Conservation (phyloP, 1,140 invertebrate genomes). For the Plodia interpunctella region DNA sequence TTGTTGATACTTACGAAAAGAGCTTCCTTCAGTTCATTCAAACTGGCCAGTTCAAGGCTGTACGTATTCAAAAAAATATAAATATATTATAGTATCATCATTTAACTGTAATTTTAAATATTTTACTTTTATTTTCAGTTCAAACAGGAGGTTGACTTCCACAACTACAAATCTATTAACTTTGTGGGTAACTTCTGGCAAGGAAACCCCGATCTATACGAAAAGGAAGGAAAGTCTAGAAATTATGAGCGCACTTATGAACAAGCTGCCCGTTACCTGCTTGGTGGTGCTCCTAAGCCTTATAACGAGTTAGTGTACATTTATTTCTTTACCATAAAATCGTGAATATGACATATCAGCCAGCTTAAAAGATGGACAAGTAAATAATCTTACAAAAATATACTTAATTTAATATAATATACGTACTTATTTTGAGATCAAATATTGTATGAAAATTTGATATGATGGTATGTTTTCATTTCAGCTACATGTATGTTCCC, state of each 20-base stretch:
- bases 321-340: too few relatives aligned
- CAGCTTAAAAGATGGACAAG: too few relatives aligned
- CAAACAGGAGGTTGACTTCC: slow-evolving; percentile 63
- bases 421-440: too few relatives aligned
- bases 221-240: slow-evolving; percentile 76
- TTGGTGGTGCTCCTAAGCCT: slow-evolving; percentile 50
- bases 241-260: slow-evolving; percentile 78
- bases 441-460: too few relatives aligned
- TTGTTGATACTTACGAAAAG: slow-evolving; percentile 56
- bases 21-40: slow-evolving; percentile 56
- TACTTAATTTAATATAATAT: too few relatives aligned
- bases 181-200: slow-evolving; percentile 84
- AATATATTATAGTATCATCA: neutral
- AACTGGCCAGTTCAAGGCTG: slow-evolving; percentile 51
- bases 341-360: too few relatives aligned
- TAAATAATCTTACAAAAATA: too few relatives aligned
- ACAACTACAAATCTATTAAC: slow-evolving; percentile 75
- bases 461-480: slow-evolving; percentile 19
- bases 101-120: neutral
- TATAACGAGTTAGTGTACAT: slow-evolving; percentile 42
- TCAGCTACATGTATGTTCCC: slow-evolving; percentile 67
- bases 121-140: slow-evolving; percentile 37
- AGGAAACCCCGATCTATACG: slow-evolving; percentile 81
- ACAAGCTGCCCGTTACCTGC: slow-evolving; percentile 65
- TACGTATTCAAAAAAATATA: slow-evolving; percentile 40